Evolutionary conservation across 2,888 invertebrate genomes (phyloP), one percentile per base, ranked within the genome.

Genomic region (Acleris laterana): DNA sequence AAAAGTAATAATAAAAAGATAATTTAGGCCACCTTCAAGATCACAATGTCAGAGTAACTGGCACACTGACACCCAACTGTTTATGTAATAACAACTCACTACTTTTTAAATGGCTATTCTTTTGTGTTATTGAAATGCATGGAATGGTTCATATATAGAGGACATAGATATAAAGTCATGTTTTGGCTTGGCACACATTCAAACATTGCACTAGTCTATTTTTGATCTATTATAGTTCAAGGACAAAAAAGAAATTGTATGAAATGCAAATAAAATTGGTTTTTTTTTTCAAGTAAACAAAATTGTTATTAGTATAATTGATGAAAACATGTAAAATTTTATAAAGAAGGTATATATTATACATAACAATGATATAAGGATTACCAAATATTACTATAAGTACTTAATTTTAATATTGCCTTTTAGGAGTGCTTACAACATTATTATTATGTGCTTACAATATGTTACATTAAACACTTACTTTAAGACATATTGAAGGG

Each of bases 21-120:
- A 73, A 82, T 76, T 73, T 79, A 76, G 82, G 77, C 72, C 77
- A 77, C 62, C 70, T 69, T 70, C 70, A 69, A 71, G 67, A 64
- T 70, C 63, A 74, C 78, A 81, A 78, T 79, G 78, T 73, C 74
- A 79, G 49, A 70, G 53, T 68, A 77, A 74, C 74, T 80, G 77
- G 77, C 78, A 77, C 71, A 68, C 58, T 73, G 71, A 72, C 74
- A 74, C 74, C 56, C 62, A 68, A 68, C 65, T 49, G 62, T 63
- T 65, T 65, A 62, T 64, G 64, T 62, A 62, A 60, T 52, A 57
- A 25, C 48, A 9, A 62, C 56, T 46, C 42, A 62, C 62, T 55
- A 62, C 7, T 16, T 17, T 46, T 38, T 38, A 22, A 51, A 25
- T 60, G 25, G 28, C 17, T 19, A 58, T 59, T 44, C 5, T 17